Evolutionary conservation across 2,113 vertebrate genomes (phyloP).

Genomic region (Coracopsis vasa): DNA sequence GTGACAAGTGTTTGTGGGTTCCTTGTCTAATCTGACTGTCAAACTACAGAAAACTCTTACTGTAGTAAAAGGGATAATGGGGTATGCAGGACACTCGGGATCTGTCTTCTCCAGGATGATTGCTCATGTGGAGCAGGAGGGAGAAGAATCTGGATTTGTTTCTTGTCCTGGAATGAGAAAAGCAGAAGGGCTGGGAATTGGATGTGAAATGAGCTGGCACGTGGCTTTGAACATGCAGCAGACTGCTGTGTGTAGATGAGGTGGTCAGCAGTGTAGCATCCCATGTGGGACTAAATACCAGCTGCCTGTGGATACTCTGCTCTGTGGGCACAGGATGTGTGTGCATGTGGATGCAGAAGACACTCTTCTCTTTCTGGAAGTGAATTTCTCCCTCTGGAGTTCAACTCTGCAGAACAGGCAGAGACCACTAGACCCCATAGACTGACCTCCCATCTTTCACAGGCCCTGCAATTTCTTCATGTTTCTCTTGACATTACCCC

Average conservation of each 20-base stretch:
- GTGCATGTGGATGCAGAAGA: not conserved
- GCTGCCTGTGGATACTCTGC: not conserved
- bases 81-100: not conserved
- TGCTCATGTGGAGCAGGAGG: not conserved
- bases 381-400: not conserved
- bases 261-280: not conserved
- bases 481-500: not conserved
- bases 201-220: accelerated
- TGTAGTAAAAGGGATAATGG: not conserved
- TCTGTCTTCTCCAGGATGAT: not conserved
- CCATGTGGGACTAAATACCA: accelerated
- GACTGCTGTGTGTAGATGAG: not conserved
- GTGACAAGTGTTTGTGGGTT: not conserved
- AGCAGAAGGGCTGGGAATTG: not conserved
- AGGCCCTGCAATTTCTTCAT: not conserved
- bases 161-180: not conserved
- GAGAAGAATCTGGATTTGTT: not conserved
- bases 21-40: not conserved
- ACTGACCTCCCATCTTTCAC: not conserved
- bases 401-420: not conserved
- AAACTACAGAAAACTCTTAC: not conserved
- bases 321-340: accelerated
- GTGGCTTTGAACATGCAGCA: not conserved
- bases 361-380: no score
- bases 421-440: not conserved